Conservation (phyloP, 2,888 invertebrate species). For the Lysandra bellargus region DNA sequence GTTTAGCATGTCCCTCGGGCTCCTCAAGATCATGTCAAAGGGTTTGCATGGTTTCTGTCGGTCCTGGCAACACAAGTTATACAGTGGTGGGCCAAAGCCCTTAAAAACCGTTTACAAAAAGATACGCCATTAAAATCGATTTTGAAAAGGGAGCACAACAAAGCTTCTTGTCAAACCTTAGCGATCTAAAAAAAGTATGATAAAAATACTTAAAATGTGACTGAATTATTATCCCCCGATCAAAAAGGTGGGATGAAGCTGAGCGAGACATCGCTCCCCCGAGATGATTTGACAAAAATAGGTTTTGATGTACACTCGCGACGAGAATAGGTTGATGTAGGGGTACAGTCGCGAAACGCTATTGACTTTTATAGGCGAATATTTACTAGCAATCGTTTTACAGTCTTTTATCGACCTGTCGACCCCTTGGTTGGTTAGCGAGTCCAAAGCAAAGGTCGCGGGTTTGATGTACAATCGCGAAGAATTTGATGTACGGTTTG, state of each 20-base stretch:
- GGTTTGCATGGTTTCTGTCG: too few relatives aligned
- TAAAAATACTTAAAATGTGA: conserved; percentile 9
- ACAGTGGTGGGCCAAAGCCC: too few relatives aligned
- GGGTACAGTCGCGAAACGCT: neutral
- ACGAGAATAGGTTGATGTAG: neutral
- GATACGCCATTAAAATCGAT: neutral
- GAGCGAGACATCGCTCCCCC: conserved; percentile 24
- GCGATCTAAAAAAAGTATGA: neutral
- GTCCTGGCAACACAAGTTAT: too few relatives aligned
- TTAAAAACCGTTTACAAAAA: neutral
- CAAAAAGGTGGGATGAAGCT: conserved; percentile 21
- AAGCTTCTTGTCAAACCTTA: neutral
- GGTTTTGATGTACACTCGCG: neutral
- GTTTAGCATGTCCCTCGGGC: too few relatives aligned
- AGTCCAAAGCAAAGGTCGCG: too few relatives aligned
- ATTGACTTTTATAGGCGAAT: too few relatives aligned
- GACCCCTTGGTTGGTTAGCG: too few relatives aligned
- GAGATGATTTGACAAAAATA: conserved; percentile 27
- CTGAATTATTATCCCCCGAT: conserved; percentile 5
- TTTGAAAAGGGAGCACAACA: neutral
- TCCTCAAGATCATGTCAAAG: too few relatives aligned
- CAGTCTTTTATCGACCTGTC: too few relatives aligned
- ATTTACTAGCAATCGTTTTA: too few relatives aligned
- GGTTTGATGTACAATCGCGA: too few relatives aligned
- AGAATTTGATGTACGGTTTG: too few relatives aligned